Conservation (phyloP, 2,888 invertebrate species). For the Andrena bucephala region DNA sequence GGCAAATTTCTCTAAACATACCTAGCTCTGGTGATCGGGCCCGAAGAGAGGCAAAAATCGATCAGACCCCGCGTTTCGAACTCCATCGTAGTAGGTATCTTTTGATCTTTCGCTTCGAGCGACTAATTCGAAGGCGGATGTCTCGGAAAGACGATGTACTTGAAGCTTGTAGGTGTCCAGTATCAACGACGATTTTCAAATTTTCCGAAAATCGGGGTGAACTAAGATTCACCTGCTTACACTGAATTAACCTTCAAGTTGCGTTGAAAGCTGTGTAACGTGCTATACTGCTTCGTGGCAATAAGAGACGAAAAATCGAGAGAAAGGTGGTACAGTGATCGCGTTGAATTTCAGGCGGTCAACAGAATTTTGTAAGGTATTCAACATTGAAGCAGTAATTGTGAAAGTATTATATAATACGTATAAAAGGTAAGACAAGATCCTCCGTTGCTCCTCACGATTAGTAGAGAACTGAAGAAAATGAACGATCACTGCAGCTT, state of each 20-base stretch:
- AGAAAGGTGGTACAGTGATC: neutral
- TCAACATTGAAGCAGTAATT: neutral
- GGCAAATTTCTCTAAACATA: conserved; percentile 54
- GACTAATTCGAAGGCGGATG: neutral
- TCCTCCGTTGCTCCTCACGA: conserved; percentile 6
- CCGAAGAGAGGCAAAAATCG: conserved; percentile 76
- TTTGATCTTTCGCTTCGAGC: neutral
- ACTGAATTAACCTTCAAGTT: neutral
- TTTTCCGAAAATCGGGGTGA: conserved; percentile 62
- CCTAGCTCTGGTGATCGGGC: conserved; percentile 78
- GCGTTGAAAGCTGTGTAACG: neutral
- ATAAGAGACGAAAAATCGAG: neutral
- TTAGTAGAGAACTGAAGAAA: neutral
- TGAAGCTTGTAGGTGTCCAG: neutral
- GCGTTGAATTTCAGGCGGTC: too few relatives aligned
- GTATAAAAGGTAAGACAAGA: neutral
- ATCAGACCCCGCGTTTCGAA: conserved; percentile 80
- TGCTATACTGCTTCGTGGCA: neutral
- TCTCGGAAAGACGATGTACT: neutral
- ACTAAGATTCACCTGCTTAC: conserved; percentile 28
- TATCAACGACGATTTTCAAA: conserved; percentile 61
- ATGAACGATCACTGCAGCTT: neutral
- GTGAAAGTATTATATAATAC: neutral
- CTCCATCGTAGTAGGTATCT: conserved; percentile 71
- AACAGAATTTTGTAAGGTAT: neutral